phyloP scores from a whole-genome alignment of 2,797 vertebrate species.

The Chelon labrosus region DNA sequence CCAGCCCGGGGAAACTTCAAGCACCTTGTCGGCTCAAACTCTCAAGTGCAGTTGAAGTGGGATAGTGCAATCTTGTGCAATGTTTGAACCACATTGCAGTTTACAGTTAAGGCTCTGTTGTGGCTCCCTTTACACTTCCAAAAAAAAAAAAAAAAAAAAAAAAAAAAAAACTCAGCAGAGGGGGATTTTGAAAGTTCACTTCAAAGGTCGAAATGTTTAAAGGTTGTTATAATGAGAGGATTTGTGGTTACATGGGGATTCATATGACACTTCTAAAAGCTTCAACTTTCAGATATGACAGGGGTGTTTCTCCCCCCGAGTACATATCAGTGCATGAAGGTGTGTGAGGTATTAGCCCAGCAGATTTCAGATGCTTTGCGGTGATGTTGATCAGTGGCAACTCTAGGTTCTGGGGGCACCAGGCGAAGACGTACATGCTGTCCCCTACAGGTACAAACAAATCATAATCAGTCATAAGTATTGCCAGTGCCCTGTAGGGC shows the following conservation, averaged over 20 bases:
- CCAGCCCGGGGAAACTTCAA: constrained; percentile 55
- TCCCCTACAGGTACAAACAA: too few relatives aligned
- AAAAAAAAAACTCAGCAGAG: constrained; percentile 61
- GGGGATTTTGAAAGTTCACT: constrained; percentile 61
- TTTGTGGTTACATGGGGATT: constrained; percentile 47
- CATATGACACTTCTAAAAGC: constrained; percentile 35
- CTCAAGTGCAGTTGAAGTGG: constrained; percentile 52
- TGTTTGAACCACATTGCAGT: constrained; percentile 65
- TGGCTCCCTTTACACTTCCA: constrained; percentile 51
- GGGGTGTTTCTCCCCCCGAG: background rate
- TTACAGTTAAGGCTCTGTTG: constrained; percentile 53
- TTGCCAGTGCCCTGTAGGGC: too few relatives aligned
- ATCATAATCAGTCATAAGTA: too few relatives aligned
- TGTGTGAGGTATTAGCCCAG: background rate
- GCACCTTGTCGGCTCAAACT: constrained; percentile 49
- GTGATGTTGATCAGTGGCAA: background rate
- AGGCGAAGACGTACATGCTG: too few relatives aligned
- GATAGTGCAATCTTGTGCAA: constrained; percentile 76
- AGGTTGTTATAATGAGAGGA: constrained; percentile 61
- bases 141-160: background rate
- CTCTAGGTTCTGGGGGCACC: too few relatives aligned
- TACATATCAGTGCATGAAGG: constrained; percentile 1
- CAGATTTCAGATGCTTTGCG: background rate
- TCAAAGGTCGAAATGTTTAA: constrained; percentile 64
- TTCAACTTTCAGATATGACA: constrained; percentile 40